Conservation (phyloP, 2,888 invertebrate species). For the Leptinotarsa tumamoca region DNA sequence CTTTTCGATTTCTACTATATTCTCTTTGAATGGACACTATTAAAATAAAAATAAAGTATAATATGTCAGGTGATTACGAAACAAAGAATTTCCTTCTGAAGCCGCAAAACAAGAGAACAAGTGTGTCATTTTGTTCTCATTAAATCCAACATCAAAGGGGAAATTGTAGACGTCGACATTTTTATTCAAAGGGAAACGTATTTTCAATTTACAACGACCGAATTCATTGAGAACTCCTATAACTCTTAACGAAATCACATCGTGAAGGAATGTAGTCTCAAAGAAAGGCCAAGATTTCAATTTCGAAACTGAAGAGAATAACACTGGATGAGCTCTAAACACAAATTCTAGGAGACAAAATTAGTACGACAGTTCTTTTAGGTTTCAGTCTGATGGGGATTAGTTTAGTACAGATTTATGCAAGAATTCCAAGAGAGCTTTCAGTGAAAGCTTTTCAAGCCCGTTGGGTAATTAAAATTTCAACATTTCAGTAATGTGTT, state of each 20-base stretch:
- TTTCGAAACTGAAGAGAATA: neutral
- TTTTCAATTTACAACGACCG: slow-evolving; percentile 18
- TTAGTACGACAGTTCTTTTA: neutral
- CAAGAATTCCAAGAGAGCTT: neutral
- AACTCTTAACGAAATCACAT: slow-evolving; percentile 11
- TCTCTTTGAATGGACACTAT: too few species aligned
- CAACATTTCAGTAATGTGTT: neutral
- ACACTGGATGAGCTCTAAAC: neutral
- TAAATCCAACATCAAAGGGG: neutral
- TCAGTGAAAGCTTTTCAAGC: neutral
- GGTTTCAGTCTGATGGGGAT: slow-evolving; percentile 1
- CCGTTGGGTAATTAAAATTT: neutral
- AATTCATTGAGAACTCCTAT: neutral
- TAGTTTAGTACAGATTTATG: neutral
- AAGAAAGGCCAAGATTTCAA: neutral
- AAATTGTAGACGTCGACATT: neutral
- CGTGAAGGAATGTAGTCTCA: neutral
- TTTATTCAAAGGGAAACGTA: slow-evolving; percentile 1
- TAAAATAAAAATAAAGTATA: neutral
- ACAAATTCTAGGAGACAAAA: neutral
- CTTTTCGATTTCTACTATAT: too few species aligned
- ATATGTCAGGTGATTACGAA: neutral
- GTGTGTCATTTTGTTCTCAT: neutral
- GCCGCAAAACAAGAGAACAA: neutral
- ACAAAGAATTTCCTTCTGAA: neutral